phyloP scores from a whole-genome alignment of 2,797 vertebrate species.

The Taeniopygia guttata region DNA sequence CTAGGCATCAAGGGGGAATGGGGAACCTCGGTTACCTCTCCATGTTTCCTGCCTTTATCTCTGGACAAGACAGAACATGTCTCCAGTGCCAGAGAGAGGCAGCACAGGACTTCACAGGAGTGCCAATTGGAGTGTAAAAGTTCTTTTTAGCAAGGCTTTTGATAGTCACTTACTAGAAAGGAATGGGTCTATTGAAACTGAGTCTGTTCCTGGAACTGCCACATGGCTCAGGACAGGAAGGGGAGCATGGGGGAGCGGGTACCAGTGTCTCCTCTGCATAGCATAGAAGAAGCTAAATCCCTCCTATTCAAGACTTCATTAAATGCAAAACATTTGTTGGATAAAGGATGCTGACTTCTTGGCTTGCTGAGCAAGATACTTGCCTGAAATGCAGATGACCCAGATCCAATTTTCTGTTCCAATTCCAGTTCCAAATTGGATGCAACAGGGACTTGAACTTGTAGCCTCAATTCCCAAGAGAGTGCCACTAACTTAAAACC shows the following conservation, averaged over 20 bases:
- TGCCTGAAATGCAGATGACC: conserved; percentile 22
- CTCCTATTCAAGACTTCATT: background rate
- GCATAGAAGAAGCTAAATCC: background rate
- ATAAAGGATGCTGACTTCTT: background rate
- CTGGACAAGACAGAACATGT: background rate
- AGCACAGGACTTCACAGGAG: background rate
- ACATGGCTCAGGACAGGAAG: background rate
- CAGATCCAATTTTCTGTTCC: conserved; percentile 5
- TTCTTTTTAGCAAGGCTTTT: background rate
- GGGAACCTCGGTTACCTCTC: background rate
- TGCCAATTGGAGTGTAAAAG: background rate
- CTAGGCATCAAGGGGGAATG: background rate
- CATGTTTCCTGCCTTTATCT: background rate
- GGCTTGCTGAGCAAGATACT: background rate
- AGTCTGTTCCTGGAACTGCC: background rate
- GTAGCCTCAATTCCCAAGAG: background rate
- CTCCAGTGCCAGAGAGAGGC: background rate
- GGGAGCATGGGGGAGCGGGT: fast-evolving
- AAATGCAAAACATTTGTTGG: background rate
- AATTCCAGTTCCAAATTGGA: background rate
- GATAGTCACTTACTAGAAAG: background rate
- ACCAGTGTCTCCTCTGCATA: background rate
- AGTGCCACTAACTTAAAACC: background rate
- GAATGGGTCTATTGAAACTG: background rate
- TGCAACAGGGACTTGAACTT: background rate